Conservation (phyloP, 1,140 invertebrate species). For the Phymastichus coffea region DNA sequence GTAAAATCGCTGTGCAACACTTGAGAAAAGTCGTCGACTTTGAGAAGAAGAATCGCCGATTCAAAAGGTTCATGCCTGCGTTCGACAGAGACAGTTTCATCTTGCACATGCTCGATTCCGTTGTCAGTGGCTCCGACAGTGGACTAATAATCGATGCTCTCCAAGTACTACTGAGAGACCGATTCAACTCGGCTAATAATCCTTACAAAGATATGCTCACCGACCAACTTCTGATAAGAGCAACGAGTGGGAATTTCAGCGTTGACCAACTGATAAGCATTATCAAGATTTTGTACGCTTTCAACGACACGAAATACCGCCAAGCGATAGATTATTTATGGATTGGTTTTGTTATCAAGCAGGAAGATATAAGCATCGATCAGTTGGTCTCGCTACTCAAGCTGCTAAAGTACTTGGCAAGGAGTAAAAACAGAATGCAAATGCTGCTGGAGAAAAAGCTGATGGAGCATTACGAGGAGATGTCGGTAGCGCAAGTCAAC, state of each 20-base stretch:
- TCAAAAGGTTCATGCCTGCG: conserved; percentile 27
- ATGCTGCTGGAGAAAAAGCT: conserved; percentile 65
- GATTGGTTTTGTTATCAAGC: conserved; percentile 64
- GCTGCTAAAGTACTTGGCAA: conserved; percentile 61
- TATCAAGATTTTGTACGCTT: conserved; percentile 47
- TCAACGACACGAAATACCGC: conserved; percentile 51
- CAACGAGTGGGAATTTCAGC: conserved; percentile 62
- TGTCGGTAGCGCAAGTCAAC: conserved; percentile 58
- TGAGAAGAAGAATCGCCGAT: conserved; percentile 50
- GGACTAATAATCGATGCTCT: conserved; percentile 55
- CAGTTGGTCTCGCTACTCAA: conserved; percentile 63
- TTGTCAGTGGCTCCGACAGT: conserved; percentile 47
- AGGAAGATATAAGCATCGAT: conserved; percentile 60
- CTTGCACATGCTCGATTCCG: conserved; percentile 53
- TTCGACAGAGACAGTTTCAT: conserved; percentile 47
- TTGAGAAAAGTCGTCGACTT: conserved; percentile 58
- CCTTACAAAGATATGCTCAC: conserved; percentile 60
- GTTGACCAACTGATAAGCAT: conserved; percentile 66
- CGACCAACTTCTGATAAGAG: conserved; percentile 63
- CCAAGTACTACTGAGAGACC: conserved; percentile 46
- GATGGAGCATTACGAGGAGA: conserved; percentile 59
- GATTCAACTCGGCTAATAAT: conserved; percentile 49
- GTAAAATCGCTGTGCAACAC: conserved; percentile 55
- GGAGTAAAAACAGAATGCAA: conserved; percentile 64
- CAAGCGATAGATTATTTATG: conserved; percentile 67